phyloP scores from a whole-genome alignment of 2,113 vertebrate genomes.

The Cercopithecus mona region DNA sequence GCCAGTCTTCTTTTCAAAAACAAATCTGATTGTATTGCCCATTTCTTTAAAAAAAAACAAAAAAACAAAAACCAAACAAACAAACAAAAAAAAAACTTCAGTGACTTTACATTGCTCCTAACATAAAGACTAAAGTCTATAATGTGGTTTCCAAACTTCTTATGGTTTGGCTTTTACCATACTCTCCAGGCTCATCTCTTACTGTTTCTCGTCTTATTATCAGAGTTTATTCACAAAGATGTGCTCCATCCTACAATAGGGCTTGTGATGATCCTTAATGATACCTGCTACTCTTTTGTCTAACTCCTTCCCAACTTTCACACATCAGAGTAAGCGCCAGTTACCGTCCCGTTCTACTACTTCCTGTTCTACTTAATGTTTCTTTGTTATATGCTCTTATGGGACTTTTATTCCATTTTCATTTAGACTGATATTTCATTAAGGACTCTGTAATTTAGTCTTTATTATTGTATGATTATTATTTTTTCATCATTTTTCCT shows the following conservation, averaged over 20 bases:
- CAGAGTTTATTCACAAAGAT: neutral
- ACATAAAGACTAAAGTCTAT: neutral
- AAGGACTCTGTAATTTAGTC: neutral
- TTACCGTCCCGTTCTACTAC: neutral
- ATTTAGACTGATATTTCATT: neutral
- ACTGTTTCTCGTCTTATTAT: neutral
- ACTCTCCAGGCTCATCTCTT: neutral
- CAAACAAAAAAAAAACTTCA: neutral
- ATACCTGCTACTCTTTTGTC: neutral
- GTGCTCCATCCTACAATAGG: neutral
- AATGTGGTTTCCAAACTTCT: neutral
- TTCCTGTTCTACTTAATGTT: neutral
- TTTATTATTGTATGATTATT: neutral
- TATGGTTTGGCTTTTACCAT: neutral
- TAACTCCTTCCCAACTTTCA: neutral
- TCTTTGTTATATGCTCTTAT: neutral
- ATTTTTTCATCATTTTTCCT: neutral
- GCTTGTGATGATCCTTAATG: neutral
- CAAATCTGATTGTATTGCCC: neutral
- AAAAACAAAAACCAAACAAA: neutral
- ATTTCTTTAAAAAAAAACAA: neutral
- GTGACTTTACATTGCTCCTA: neutral
- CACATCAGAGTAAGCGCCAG: neutral
- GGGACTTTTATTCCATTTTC: neutral
- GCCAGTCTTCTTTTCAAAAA: neutral